These are phyloP conservation scores for Pollachius pollachius DNA, from an alignment of 2,113 vertebrate species.

Conservation along the genomic window DNA sequence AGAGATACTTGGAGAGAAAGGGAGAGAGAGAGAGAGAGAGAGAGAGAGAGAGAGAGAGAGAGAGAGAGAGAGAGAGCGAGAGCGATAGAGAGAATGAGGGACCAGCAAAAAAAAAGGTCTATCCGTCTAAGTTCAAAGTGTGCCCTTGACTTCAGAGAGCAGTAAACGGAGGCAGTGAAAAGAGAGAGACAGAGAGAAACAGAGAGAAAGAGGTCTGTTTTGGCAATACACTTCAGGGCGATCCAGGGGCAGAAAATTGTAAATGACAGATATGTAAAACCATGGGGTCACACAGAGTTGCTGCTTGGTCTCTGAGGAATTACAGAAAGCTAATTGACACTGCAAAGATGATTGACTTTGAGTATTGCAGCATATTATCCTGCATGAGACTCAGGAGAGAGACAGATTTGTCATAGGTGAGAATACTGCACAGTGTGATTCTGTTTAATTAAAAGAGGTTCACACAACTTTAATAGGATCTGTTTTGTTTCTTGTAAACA, in stretches of 20 bases:
- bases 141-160: slow-evolving; percentile 68
- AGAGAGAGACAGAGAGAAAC: slow-evolving; percentile 9
- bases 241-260: slow-evolving; percentile 61
- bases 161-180: slow-evolving; percentile 18
- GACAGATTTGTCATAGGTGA: not conserved
- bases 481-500: too few species aligned
- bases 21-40: not conserved
- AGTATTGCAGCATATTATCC: slow-evolving; percentile 23
- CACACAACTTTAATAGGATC: not conserved
- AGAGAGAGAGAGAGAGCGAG: slow-evolving; percentile 5
- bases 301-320: slow-evolving; percentile 50
- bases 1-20: not conserved
- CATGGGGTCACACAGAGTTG: slow-evolving; percentile 65
- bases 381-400: slow-evolving; percentile 24
- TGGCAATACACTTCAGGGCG: slow-evolving; percentile 49
- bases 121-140: slow-evolving; percentile 66
- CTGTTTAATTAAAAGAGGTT: not conserved
- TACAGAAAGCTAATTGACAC: slow-evolving; percentile 47
- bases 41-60: not conserved
- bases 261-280: slow-evolving; percentile 70
- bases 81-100: slow-evolving; percentile 27
- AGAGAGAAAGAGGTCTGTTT: slow-evolving; percentile 41
- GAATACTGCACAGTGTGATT: not conserved
- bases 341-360: slow-evolving; percentile 38
- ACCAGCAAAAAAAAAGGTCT: slow-evolving; percentile 37